Conservation (phyloP, 30 jellyfish, hydroid and myxozoan species). For the Phacellophora camtschatica region DNA sequence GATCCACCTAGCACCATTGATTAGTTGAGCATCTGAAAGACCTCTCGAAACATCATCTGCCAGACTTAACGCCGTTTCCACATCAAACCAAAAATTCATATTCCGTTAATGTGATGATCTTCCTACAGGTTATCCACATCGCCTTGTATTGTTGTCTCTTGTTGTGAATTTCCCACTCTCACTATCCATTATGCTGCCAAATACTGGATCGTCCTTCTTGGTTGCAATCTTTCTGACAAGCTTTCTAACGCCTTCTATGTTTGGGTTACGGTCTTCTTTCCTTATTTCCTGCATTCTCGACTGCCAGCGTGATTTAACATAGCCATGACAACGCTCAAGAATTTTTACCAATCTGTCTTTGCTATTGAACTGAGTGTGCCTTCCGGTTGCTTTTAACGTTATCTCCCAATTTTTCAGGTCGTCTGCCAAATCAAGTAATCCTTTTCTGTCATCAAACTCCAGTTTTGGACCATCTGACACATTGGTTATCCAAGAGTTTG, state of each 20-base stretch:
- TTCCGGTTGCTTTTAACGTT: constrained; percentile 42
- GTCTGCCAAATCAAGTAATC: constrained; percentile 4
- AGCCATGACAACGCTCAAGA: constrained; percentile 9
- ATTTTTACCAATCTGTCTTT: constrained; percentile 32
- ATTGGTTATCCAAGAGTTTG: constrained; percentile 7
- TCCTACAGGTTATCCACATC: not conserved
- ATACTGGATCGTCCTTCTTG: constrained; percentile 29
- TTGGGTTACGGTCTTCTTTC: not conserved
- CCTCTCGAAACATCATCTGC: constrained; percentile 72
- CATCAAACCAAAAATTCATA: constrained; percentile 38
- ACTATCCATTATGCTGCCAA: constrained; percentile 20
- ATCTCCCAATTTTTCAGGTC: not conserved
- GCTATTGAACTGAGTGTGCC: not conserved
- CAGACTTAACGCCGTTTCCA: constrained; percentile 23
- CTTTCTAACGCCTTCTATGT: constrained; percentile 1
- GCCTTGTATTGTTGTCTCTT: not conserved
- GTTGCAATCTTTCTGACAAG: not conserved
- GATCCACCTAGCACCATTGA: constrained; percentile 13
- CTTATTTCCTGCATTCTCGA: constrained; percentile 5
- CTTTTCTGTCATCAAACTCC: constrained; percentile 15
- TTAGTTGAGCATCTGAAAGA: not conserved
- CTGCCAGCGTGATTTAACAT: constrained; percentile 14
- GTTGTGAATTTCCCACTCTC: not conserved
- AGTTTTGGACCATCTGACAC: constrained; percentile 30
- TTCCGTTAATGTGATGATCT: not conserved